Evolutionary conservation across 2,888 invertebrate genomes (phyloP), one percentile per base, ranked within the genome.

Genomic region (Thereva unica): DNA sequence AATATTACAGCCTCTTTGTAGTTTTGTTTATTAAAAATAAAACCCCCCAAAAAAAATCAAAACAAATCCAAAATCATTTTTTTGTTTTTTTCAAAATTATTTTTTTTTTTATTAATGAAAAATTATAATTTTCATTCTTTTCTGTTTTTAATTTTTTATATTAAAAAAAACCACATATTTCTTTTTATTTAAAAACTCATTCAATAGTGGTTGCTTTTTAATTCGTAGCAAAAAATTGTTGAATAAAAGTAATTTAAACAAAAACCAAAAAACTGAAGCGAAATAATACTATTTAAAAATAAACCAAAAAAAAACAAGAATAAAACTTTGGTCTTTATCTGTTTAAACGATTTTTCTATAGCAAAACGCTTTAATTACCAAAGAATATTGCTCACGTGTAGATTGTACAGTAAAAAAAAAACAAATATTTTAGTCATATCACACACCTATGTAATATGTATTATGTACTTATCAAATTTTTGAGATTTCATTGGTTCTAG

Each of bases 291-390:
- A 68, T 67, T 61, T 68, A 68, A 72, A 71, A 71, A 71, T 70
- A 68, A 71, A 72, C 23, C 23, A 72, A 72, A 71, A 71, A 71
- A 70, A 71, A 68, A 68, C 70, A 68, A 67, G 69, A 71, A n/a
- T n/a, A 70, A 68, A 55, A 66, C 68, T 23, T 23, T 23, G 23
- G 23, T 23, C 23, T 23, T 23, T 23, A 23, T 23, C 23, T 2
- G 23, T 23, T 23, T 23, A 23, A n/a, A 23, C 23, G 23, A 23
- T 23, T 23, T 23, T 23, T 23, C 23, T 23, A 23, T 23, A 23
- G 23, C 23, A 23, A 23, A 23, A 23, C 23, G 23, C 23, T 23
- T 23, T 23, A n/a, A 23, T 23, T 23, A 23, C 23, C 23, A 23
- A 23, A 23, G 23, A 23, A 23, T 23, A 23, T 23, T 23, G 23